Evolutionary conservation across 2,113 vertebrate genomes (phyloP).

Genomic region (Cichladusa arquata): DNA sequence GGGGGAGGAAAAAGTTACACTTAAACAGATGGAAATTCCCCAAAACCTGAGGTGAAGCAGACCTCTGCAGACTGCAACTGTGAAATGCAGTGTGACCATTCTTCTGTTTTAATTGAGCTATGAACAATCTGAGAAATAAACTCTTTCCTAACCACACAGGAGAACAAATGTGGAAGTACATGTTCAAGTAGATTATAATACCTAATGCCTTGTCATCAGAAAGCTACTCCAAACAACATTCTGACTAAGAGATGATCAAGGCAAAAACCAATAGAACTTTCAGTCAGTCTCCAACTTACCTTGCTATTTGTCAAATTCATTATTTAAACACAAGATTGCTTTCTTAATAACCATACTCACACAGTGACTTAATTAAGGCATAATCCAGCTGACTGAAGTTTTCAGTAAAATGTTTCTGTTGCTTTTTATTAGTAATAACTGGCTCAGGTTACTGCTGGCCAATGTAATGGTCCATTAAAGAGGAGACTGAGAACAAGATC

Average conservation of each 20-base stretch:
- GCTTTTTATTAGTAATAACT: background rate
- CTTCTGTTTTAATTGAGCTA: background rate
- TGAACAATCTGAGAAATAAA: background rate
- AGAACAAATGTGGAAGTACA: background rate
- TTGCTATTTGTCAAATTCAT: background rate
- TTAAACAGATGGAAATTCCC: background rate
- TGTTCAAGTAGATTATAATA: background rate
- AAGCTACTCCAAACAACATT: background rate
- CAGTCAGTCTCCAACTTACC: background rate
- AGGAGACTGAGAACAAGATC: background rate
- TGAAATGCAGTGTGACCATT: background rate
- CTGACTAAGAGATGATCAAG: conserved; percentile 5
- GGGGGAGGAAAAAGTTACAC: background rate
- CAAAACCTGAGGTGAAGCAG: background rate
- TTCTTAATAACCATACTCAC: background rate
- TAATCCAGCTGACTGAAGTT: conserved; percentile 1
- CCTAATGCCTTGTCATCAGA: background rate
- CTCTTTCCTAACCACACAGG: background rate
- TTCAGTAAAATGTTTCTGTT: background rate
- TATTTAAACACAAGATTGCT: background rate
- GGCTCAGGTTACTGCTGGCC: background rate
- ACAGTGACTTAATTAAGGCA: conserved; percentile 62
- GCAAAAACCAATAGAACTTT: background rate
- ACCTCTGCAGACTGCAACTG: background rate
- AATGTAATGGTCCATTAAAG: background rate